Conservation (phyloP, 2,797 vertebrate species). For the Molossus molossus region DNA sequence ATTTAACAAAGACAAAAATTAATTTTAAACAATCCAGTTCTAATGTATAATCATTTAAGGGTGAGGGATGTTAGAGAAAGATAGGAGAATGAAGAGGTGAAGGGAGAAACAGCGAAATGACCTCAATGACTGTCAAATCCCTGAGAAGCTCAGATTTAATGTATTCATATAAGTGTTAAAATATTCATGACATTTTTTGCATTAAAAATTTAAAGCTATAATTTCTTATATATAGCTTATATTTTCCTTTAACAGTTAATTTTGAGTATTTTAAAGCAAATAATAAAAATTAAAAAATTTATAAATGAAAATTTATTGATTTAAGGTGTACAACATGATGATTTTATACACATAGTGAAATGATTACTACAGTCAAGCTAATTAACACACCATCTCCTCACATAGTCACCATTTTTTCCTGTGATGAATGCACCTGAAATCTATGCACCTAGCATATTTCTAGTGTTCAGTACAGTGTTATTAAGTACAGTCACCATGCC, state of each 20-base stretch:
- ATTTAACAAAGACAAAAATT: not conserved
- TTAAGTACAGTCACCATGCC: not conserved
- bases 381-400: not conserved
- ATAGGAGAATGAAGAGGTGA: not conserved
- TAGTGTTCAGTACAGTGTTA: not conserved
- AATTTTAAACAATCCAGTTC: not conserved
- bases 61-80: not conserved
- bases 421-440: not conserved
- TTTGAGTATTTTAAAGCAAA: not conserved
- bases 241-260: not conserved
- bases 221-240: not conserved
- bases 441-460: not conserved
- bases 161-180: not conserved
- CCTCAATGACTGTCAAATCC: not conserved
- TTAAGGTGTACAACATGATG: not conserved
- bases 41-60: slow-evolving; percentile 43
- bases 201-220: not conserved
- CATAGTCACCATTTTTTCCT: not conserved
- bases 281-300: not conserved
- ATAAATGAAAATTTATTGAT: not conserved
- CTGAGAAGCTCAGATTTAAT: slow-evolving; percentile 51
- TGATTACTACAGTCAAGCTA: not conserved
- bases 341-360: not conserved
- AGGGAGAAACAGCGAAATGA: not conserved
- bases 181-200: not conserved